Conservation (phyloP, 2,888 invertebrate species). For the Eupithecia exiguata region DNA sequence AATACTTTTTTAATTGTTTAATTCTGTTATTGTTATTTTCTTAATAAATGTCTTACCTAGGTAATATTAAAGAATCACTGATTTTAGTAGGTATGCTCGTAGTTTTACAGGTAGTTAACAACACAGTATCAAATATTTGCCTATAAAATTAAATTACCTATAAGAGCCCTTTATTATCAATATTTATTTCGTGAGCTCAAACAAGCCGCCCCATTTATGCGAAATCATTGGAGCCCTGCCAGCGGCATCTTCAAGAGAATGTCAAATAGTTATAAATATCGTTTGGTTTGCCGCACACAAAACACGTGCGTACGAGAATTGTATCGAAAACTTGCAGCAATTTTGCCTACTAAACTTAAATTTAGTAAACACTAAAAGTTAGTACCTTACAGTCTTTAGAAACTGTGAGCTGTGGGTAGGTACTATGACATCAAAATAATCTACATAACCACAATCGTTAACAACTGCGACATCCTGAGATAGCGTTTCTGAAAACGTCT, state of each 20-base stretch:
- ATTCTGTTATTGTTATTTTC: too few relatives aligned
- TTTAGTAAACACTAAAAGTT: not conserved
- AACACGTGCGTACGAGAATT: slow-evolving; percentile 12
- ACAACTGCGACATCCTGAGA: not conserved
- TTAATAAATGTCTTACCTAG: too few relatives aligned
- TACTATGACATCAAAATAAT: too few relatives aligned
- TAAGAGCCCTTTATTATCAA: not conserved
- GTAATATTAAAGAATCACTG: not conserved
- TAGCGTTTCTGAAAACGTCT: not conserved
- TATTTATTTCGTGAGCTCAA: slow-evolving; percentile 36
- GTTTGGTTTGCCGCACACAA: slow-evolving; percentile 30
- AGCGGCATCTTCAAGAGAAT: slow-evolving; percentile 27
- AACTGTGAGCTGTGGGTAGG: not conserved
- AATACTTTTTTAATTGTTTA: too few relatives aligned
- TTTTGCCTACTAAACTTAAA: not conserved
- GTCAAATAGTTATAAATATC: slow-evolving; percentile 25
- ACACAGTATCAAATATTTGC: not conserved
- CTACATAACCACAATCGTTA: not conserved
- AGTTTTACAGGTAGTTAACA: not conserved
- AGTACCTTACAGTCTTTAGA: not conserved
- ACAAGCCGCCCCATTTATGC: slow-evolving; percentile 52
- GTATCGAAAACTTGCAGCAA: not conserved
- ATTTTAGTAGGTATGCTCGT: not conserved
- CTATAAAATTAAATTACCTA: not conserved
- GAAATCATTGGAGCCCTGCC: slow-evolving; percentile 45